Evolutionary conservation across 1,140 invertebrate species (phyloP).

Genomic region (Argopecten irradians): DNA sequence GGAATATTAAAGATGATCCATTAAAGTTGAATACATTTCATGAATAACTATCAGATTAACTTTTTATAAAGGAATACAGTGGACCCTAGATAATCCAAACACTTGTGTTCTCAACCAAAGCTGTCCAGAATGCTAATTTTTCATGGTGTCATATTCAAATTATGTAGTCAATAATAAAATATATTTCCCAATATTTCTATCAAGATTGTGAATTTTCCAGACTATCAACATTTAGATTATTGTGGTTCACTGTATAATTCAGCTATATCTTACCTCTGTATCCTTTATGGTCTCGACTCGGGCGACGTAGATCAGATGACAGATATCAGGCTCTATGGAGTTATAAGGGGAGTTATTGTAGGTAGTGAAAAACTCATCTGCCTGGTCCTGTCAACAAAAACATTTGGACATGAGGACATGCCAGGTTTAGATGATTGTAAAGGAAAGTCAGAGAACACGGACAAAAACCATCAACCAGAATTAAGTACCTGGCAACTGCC

Average conservation of each 20-base stretch:
- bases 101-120: too few species aligned
- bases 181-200: neutral
- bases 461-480: neutral
- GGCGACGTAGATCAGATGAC: conserved; percentile 96
- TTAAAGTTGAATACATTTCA: too few species aligned
- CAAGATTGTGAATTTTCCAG: neutral
- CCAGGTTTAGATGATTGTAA: neutral
- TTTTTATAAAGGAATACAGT: too few species aligned
- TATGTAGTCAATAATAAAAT: neutral
- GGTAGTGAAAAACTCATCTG: conserved; percentile 93
- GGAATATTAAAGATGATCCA: too few species aligned
- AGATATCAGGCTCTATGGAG: conserved; percentile 92
- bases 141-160: too few species aligned
- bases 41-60: too few species aligned
- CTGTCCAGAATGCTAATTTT: too few species aligned
- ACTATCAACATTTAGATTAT: too few species aligned
- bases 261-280: conserved; percentile 78
- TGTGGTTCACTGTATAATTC: neutral
- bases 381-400: conserved; percentile 82
- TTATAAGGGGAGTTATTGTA: conserved; percentile 96
- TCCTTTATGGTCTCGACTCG: conserved; percentile 87
- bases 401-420: conserved; percentile 60
- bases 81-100: too few species aligned
- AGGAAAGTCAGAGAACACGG: neutral
- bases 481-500: neutral